phyloP scores from a whole-genome alignment of 2,797 vertebrate species.

The Manis javanica region DNA sequence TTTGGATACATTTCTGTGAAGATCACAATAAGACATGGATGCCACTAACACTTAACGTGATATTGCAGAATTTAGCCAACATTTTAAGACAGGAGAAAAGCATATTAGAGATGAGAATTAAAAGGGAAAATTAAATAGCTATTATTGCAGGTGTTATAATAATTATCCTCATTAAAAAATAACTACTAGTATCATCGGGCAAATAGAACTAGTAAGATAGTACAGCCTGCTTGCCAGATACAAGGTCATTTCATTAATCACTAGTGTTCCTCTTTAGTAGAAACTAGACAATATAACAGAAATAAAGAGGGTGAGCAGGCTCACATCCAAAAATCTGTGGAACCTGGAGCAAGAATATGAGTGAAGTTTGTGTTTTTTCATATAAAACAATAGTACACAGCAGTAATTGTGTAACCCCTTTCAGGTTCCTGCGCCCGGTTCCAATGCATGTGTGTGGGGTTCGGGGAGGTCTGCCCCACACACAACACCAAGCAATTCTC shows the following conservation, averaged over 20 bases:
- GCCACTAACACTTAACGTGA: not conserved
- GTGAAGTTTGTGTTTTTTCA: not conserved
- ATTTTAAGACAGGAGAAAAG: not conserved
- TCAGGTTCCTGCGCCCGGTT: no score
- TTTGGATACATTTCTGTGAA: not conserved
- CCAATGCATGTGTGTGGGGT: no score
- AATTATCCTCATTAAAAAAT: not conserved
- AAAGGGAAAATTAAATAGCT: not conserved
- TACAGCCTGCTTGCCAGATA: not conserved
- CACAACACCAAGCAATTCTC: no score
- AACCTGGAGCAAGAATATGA: not conserved
- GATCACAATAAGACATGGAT: not conserved
- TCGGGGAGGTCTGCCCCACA: no score
- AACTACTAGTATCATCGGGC: not conserved
- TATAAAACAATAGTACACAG: no score
- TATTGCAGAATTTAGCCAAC: not conserved
- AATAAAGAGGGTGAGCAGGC: not conserved
- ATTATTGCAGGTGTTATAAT: not conserved
- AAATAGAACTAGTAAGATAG: not conserved
- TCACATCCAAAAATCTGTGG: not conserved
- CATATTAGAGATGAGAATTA: not conserved
- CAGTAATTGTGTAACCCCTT: no score
- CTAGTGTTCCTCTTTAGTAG: not conserved
- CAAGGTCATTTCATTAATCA: not conserved
- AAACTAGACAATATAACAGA: conserved; percentile 1